Evolutionary conservation across 2,888 invertebrate species (phyloP).

Genomic region (Amphimallon solstitiale): DNA sequence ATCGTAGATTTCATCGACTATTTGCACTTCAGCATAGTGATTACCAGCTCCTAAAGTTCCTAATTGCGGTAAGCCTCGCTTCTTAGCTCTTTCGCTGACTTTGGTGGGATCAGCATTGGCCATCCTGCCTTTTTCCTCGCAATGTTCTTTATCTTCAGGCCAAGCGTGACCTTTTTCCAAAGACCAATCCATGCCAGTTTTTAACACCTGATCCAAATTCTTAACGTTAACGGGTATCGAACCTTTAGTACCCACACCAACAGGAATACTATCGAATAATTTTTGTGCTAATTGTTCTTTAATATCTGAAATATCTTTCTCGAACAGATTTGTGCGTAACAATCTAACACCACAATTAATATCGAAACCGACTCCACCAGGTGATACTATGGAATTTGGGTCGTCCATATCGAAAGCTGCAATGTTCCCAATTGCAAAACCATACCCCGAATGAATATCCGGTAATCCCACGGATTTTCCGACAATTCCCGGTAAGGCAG

Average conservation of each 20-base stretch:
- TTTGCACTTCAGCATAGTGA: slow-evolving; percentile 99
- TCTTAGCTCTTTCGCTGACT: slow-evolving; percentile 94
- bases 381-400: slow-evolving; percentile 93
- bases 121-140: slow-evolving; percentile 99
- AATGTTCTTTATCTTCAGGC: slow-evolving; percentile 99
- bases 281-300: slow-evolving; percentile 97
- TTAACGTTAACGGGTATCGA: slow-evolving; percentile 98
- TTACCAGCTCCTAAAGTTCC: slow-evolving; percentile 98
- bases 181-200: slow-evolving; percentile 99
- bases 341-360: slow-evolving; percentile 98
- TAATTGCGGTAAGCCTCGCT: slow-evolving; percentile 95
- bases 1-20: slow-evolving; percentile 98
- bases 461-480: slow-evolving; percentile 93
- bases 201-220: slow-evolving; percentile 95
- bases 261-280: slow-evolving; percentile 98
- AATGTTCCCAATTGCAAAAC: slow-evolving; percentile 99
- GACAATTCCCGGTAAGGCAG: slow-evolving; percentile 97
- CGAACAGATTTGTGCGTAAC: slow-evolving; percentile 91
- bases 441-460: slow-evolving; percentile 98
- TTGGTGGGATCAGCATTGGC: slow-evolving; percentile 97
- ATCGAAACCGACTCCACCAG: slow-evolving; percentile 99
- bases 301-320: slow-evolving; percentile 91
- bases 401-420: slow-evolving; percentile 97
- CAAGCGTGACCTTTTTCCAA: slow-evolving; percentile 97
- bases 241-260: slow-evolving; percentile 98